Base-by-base conservation (phyloP, 2,888 invertebrate genomes). In the Petrolisthes manimaculis region DNA sequence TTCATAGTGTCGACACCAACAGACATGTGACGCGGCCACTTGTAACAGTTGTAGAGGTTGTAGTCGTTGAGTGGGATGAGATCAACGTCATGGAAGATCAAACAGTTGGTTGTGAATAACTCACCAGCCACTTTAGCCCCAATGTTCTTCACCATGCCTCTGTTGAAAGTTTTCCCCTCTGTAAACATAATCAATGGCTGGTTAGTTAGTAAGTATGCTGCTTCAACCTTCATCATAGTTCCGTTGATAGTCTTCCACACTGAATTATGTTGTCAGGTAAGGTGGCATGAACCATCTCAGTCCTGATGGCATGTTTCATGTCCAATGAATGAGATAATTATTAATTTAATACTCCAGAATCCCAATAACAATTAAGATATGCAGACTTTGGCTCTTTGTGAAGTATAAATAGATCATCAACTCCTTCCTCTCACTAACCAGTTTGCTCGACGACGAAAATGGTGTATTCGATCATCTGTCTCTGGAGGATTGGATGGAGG, bases 391-490 rank as follows among this genome's bases (percentile, higher is more conserved):
- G 37, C 37, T 37, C 37, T 37, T 37, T 37, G 37, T 37, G 37
- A 37, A 37, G 37, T 37, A 37, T 37, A 37, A 37, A 37, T 37
- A 37, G 0, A 37, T 37, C 2, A 37, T 37, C 37, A 37, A 37
- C 37, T 37, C 37, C 37, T 37, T 37, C 37, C 37, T 37, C 37
- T 37, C 37, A 37, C 37, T 37, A 37, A 37, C 96, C 95, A 92
- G 96, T 96, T 94, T 98, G 98, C 93, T 99, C 98, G 67, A 99
- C 94, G 78, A 99, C 95, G 93, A 96, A 98, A 92, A 99, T 97
- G 89, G 97, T 96, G 93, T 99, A 99, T 92, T 98, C 97, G 91
- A 99, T 94, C 93, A 97, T 97, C 93, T 99, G 99, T 69, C 92
- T 89, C 24, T 85, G 51, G 12, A 89, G 71, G 61, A 86, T 24